Conservation (phyloP, 1,140 invertebrate species). For the Trichomalopsis sarcophagae region DNA sequence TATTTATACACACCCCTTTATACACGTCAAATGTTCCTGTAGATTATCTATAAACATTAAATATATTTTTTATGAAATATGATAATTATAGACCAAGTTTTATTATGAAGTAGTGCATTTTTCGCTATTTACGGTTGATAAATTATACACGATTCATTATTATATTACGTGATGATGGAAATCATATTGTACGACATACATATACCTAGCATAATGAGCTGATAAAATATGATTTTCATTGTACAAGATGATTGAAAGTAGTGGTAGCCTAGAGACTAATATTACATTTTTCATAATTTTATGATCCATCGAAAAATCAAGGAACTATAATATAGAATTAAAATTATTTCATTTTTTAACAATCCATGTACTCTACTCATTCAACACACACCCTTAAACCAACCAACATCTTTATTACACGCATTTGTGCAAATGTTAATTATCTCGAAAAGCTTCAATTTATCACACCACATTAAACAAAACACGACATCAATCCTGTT, state of each 20-base stretch:
- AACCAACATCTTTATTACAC: neutral
- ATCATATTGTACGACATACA: neutral
- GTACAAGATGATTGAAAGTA: neutral
- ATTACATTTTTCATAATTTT: neutral
- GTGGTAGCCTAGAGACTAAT: neutral
- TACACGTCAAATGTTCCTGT: neutral
- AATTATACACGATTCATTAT: neutral
- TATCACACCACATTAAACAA: neutral
- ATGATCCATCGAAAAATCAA: neutral
- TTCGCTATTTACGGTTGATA: neutral
- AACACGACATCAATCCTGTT: neutral
- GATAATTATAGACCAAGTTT: neutral
- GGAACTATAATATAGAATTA: neutral
- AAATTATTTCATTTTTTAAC: neutral
- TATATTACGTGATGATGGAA: neutral
- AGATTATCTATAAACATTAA: neutral
- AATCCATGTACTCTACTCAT: too few relatives aligned
- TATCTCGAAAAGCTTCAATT: neutral
- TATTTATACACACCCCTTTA: neutral
- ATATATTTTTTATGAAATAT: neutral
- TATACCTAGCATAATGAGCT: too few relatives aligned
- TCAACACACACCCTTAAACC: too few relatives aligned
- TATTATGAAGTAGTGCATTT: constrained; percentile 1
- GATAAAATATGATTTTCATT: neutral
- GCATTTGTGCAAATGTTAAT: neutral